Evolutionary conservation across 2,888 invertebrate genomes (phyloP).

Genomic region (Hemaris fuciformis): DNA sequence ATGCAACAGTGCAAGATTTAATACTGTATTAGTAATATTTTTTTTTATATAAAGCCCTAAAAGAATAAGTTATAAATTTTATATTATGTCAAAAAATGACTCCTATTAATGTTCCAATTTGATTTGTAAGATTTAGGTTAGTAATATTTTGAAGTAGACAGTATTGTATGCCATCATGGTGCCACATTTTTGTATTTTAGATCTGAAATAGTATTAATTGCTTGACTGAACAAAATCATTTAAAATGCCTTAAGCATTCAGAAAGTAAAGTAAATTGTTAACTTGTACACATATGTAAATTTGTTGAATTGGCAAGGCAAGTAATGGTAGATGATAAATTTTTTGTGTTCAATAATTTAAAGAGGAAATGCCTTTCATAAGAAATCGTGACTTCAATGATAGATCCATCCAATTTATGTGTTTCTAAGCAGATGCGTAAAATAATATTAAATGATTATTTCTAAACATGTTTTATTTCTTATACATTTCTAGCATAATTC

Average conservation of each 20-base stretch:
- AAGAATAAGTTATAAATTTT: too few relatives aligned
- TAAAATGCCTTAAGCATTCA: too few relatives aligned
- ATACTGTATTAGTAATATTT: too few relatives aligned
- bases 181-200: slow-evolving; percentile 20
- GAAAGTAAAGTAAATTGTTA: too few relatives aligned
- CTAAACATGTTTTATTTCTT: slow-evolving; percentile 67
- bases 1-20: too few relatives aligned
- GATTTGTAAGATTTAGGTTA: neutral
- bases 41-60: too few relatives aligned
- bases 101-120: neutral
- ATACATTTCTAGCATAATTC: slow-evolving; percentile 65
- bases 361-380: neutral
- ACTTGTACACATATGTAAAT: neutral
- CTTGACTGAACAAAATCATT: too few relatives aligned
- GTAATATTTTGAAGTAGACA: neutral
- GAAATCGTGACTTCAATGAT: neutral
- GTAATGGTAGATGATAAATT: neutral
- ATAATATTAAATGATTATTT: slow-evolving; percentile 21
- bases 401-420: neutral
- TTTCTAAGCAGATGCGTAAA: neutral
- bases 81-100: too few relatives aligned
- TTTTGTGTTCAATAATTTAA: neutral
- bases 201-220: slow-evolving; percentile 24
- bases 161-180: slow-evolving; percentile 14
- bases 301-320: neutral